A percentile compares a stretch with the other conserved stretches of the same genome.
Evolutionary conservation across 1,140 invertebrate genomes (phyloP).

Genomic region (Procambarus virginalis): DNA sequence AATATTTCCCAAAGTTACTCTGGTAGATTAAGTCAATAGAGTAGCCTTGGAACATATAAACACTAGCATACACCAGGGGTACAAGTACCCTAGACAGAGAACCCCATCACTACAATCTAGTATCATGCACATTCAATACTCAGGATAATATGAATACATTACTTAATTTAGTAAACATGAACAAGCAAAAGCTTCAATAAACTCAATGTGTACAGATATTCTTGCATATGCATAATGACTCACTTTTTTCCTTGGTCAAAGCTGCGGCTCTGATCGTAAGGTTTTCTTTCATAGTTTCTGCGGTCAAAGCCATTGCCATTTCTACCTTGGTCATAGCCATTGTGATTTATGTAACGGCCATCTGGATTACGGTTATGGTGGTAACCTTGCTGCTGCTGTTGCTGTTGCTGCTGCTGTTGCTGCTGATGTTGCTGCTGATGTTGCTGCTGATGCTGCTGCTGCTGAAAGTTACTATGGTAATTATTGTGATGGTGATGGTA

Average conservation of each 20-base stretch:
- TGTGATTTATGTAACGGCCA: conserved; percentile 33
- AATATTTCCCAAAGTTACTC: too few relatives aligned
- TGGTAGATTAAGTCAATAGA: too few relatives aligned
- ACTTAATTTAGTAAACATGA: not conserved
- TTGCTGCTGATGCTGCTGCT: conserved; percentile 36
- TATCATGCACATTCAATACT: too few relatives aligned
- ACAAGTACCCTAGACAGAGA: too few relatives aligned
- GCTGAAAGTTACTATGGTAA: conserved; percentile 63
- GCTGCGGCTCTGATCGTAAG: conserved; percentile 41
- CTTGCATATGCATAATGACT: not conserved
- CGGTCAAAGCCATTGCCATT: conserved; percentile 23
- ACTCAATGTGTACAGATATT: not conserved
- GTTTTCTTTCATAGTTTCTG: conserved; percentile 31
- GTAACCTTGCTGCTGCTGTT: conserved; percentile 53
- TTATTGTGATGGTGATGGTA: conserved; percentile 25
- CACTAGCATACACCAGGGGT: too few relatives aligned
- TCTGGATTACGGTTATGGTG: conserved; percentile 19
- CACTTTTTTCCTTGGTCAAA: not conserved
- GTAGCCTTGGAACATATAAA: too few relatives aligned
- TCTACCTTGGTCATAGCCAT: conserved; percentile 36
- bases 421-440: conserved; percentile 36
- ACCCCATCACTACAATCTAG: too few relatives aligned
- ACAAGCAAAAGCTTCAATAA: not conserved
- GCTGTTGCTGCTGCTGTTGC: too few relatives aligned
- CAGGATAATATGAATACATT: too few relatives aligned